Base-by-base conservation (phyloP, 1,140 invertebrate species). In the Chlorops oryzae region DNA sequence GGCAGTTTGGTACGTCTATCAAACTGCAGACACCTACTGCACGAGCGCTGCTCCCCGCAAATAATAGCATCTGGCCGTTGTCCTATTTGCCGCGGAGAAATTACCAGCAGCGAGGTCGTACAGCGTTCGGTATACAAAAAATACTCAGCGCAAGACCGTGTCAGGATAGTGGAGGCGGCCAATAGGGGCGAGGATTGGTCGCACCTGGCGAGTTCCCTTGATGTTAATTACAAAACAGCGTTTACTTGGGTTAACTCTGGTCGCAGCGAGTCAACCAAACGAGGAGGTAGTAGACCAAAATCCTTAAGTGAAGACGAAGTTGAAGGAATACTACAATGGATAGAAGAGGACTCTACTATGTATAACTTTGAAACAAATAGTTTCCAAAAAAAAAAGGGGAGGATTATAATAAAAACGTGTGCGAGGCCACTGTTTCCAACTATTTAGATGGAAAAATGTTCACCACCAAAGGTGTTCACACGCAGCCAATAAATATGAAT, bases 311-410 rank as follows among this genome's bases (percentile, higher is more conserved):
- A 40, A n/a, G 38, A 42, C 2, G 25, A 49, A 42, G 32, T 49
- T 4, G 39, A 49, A 10, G 39, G 20, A 10, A 49, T 49, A 17
- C 27, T 49, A 41, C 15, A 42, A 22, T 49, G 47, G 47, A 49
- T 49, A 15, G 47, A 49, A n/a, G 38, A 49, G 10, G 42, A 49
- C 27, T 38, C 38, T n/a, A 24, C 17, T 28, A 32, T 49, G 21
- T 28, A 32, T 49, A 21, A 49, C 47, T 22, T 22, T 49, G n/a
- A 49, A 49, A n/a, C 22, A 49, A 49, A 42, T 49, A 40, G 25
- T 41, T 13, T 15, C 25, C 10, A 49, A 42, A 49, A 21, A 41
- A 2, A 28, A 40, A 18, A 23, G n/a, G n/a, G n/a, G n/a, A 20
- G 3, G n/a, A 23, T n/a, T 39, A 40, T n/a, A 15, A 23, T 4